phyloP scores from a whole-genome alignment of 2,113 vertebrate species.

The Spheniscus mendiculus region DNA sequence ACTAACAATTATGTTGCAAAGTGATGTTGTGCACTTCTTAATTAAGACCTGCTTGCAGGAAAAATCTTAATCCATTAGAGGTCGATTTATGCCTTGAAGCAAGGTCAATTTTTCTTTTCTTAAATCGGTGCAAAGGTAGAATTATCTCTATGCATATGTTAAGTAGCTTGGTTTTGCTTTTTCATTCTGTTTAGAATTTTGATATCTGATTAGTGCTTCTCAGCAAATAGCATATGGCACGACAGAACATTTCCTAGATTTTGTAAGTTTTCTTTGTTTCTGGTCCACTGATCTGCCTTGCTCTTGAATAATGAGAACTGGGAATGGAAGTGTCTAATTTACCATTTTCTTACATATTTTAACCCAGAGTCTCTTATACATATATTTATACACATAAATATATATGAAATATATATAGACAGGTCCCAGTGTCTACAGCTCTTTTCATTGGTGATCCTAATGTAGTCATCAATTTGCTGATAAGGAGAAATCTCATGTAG shows the following conservation, averaged over 20 bases:
- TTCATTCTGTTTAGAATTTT: neutral
- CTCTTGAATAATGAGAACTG: neutral
- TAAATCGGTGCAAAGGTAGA: neutral
- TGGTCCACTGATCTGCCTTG: neutral
- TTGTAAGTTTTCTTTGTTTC: neutral
- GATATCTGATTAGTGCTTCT: neutral
- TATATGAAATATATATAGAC: rapidly evolving
- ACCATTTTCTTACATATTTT: neutral
- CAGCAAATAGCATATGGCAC: neutral
- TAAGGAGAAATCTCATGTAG: neutral
- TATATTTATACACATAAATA: neutral
- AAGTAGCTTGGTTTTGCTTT: neutral
- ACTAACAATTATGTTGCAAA: neutral
- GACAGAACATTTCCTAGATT: neutral
- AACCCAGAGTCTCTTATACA: neutral
- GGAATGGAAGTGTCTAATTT: neutral
- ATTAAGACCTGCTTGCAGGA: slow-evolving; percentile 23
- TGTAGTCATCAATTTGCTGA: neutral
- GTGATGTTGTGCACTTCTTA: slow-evolving; percentile 25
- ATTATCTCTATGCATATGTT: neutral
- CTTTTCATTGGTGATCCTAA: neutral
- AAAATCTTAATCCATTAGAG: slow-evolving; percentile 12
- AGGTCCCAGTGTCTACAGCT: neutral
- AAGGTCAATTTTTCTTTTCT: slow-evolving; percentile 27
- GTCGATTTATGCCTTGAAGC: slow-evolving; percentile 20